Evolutionary conservation across 2,113 vertebrate genomes (phyloP), one percentile per base, ranked within the genome.

Genomic region (Grallaria varia): DNA sequence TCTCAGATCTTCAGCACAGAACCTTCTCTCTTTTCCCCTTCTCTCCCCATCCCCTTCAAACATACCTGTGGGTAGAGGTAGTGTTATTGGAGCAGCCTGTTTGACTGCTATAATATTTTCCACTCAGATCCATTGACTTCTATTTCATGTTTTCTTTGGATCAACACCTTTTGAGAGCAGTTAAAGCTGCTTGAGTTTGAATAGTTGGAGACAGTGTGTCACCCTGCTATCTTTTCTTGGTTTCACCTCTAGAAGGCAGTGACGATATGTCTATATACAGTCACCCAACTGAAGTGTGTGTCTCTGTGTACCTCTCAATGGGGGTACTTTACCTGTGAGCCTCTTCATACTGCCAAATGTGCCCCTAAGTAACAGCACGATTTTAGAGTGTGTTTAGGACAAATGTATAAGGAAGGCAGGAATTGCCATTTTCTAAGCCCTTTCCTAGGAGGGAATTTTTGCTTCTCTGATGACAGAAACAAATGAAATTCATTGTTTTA

Each of bases 21-120:
- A 84, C 93, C 55, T 89, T 95, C 95, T 96, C 95, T 96, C 90
- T 97, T 94, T 92, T 89, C 71, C 74, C 50, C 66, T 93, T 78
- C 93, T 93, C 64, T 90, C 86, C 74, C 71, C 84, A 74, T 83
- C 78, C 81, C 97, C 87, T 95, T 96, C 88, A 95, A 94, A 92
- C 95, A 97, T 97, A 97, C 96, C 94, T 97, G 95, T 97, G 96
- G 96, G 95, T 62, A 97, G 95, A 97, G 95, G 95, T 92, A 86
- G 89, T 96, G 96, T 97, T 97, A 97, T 97, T 97, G 96, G 95
- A 97, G 90, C 96, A 95, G 95, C 93, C 87, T 90, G 72, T 95
- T 96, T 96, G 87, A 96, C 92, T 93, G 95, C 95, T 94, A 85
- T 96, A 97, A 97, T 95, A 97, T 97, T 97, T 97, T 97, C 97